phyloP scores from a whole-genome alignment of 2,113 vertebrate genomes.

The Ginglymostoma cirratum region DNA sequence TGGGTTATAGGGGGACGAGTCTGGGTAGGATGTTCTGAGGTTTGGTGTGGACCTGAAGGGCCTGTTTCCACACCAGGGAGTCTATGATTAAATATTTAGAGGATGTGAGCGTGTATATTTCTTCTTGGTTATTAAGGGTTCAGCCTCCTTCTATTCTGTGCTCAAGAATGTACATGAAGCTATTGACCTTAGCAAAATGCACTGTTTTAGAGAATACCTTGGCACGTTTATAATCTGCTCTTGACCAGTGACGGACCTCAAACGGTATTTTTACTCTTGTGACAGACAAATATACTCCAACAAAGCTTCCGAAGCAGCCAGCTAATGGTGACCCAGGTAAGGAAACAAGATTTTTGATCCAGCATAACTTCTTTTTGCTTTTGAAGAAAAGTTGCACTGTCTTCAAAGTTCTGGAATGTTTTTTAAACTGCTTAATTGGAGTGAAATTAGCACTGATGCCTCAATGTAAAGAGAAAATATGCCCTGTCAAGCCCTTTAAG shows the following conservation, averaged over 20 bases:
- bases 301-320: neutral
- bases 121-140: neutral
- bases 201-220: neutral
- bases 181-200: neutral
- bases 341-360: neutral
- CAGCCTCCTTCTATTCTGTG: neutral
- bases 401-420: neutral
- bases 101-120: neutral
- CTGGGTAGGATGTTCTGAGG: no score
- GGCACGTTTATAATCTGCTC: neutral
- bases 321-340: neutral
- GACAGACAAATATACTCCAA: constrained; percentile 11
- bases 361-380: neutral
- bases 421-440: neutral
- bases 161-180: neutral
- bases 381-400: neutral
- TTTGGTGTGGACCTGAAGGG: no score
- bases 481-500: neutral
- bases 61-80: no score
- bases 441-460: no score
- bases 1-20: no score
- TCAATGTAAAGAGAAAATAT: no score
- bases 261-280: neutral
- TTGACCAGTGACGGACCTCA: neutral
- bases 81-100: neutral